Evolutionary conservation across 2,797 vertebrate genomes (phyloP), one percentile per base, ranked within the genome.

Genomic region (Arctocebus calabarensis): DNA sequence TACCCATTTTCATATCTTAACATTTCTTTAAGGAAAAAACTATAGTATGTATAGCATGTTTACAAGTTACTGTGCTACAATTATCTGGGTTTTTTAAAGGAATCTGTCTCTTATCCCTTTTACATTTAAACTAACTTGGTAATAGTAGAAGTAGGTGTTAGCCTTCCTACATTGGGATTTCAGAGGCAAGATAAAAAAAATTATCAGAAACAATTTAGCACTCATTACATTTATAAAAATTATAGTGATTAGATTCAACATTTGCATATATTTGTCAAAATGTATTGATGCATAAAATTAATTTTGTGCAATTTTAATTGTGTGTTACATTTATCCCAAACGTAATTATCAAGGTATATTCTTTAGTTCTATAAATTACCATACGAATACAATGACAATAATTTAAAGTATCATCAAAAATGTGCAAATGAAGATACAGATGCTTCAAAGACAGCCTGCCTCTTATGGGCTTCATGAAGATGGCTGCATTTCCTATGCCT

Each of bases 301-400:
- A 88, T 86, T 96, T 94, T 94, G 61, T 91, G 52, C 61, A 73
- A 90, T 88, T 95, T 91, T 97, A 95, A 97, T 97, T 96, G 45
- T 62, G 95, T 75, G 61, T 88, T 92, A 73, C 14, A 84, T 84
- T 94, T 88, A 62, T 81, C 91, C 75, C 81, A 79, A 96, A 92
- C 55, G 27, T 73, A 90, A 93, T 95, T 84, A 94, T 81, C 74
- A 94, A 95, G 64, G 88, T 90, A 40, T 79, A 73, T 12, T 79
- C 52, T 64, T 88, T 34, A 22, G 64, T 37, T 92, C 64, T 48
- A 73, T 68, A 96, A 96, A 93, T 93, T 75, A 20, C 77, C 17
- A 19, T 29, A 34, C 40, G 57, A 96, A 78, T 85, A 93, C 45
- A 90, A 93, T n/a, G 71, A 83, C 32, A 75, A 37, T 22, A 91